Evolutionary conservation across 2,113 vertebrate genomes (phyloP).

Genomic region (Anolis carolinensis): DNA sequence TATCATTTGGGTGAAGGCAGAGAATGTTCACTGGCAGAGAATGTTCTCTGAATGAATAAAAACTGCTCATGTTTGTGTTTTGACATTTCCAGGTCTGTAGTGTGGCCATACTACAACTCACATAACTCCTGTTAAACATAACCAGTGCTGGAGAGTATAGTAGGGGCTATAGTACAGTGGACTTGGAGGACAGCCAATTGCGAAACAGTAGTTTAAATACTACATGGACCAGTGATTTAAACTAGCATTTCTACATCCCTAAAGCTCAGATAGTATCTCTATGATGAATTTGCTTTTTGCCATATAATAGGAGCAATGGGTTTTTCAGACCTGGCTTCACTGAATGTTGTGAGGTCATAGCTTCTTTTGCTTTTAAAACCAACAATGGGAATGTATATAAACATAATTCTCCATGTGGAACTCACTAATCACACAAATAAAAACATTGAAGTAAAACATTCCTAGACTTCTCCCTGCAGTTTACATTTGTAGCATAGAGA

Average conservation of each 20-base stretch:
- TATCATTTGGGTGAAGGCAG: neutral
- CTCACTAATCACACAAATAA: neutral
- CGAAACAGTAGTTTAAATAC: neutral
- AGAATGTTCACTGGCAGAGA: neutral
- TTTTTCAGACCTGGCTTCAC: neutral
- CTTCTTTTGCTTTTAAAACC: neutral
- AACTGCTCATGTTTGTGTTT: no score
- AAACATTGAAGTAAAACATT: conserved; percentile 23
- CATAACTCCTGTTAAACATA: no score
- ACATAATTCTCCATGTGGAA: neutral
- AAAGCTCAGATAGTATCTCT: neutral
- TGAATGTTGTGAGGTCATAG: neutral
- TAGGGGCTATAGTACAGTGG: no score
- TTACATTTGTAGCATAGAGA: conserved; percentile 16
- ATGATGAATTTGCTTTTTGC: neutral
- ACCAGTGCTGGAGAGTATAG: no score
- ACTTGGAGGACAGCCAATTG: neutral
- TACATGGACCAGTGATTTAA: neutral
- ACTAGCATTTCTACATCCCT: neutral
- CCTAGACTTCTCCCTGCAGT: neutral
- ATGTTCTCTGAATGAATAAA: neutral
- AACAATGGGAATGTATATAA: neutral
- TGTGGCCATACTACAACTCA: no score
- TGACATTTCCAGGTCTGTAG: neutral
- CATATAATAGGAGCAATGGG: neutral